Percentiles rank a stretch among this genome's conserved stretches.
phyloP scores from a whole-genome alignment of 2,888 invertebrate genomes.

The Hylaea fasciaria region DNA sequence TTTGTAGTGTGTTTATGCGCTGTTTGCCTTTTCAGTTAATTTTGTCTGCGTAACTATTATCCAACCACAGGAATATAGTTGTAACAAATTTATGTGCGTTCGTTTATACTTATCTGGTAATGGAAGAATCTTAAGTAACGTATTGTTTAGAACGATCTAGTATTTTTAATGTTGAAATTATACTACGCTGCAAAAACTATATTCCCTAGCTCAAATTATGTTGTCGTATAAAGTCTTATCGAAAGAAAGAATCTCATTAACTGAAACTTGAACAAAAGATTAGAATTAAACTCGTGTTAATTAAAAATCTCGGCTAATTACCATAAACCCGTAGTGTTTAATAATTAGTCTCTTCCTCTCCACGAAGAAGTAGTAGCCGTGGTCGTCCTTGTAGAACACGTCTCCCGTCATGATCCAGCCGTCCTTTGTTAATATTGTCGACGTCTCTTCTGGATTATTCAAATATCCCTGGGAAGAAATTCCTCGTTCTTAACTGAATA shows the following conservation, averaged over 20 bases:
- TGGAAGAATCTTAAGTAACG: too few relatives aligned
- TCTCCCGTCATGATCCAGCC: conserved; percentile 65
- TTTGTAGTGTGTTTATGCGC: conserved; percentile 17
- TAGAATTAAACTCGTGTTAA: neutral
- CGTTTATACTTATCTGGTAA: neutral
- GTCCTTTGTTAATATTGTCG: conserved; percentile 53
- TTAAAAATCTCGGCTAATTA: conserved; percentile 29
- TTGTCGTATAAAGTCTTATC: neutral
- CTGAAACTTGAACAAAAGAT: conserved; percentile 8
- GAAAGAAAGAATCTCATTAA: neutral
- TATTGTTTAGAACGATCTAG: too few relatives aligned
- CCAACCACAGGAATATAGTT: too few relatives aligned
- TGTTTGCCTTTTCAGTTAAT: conserved; percentile 8
- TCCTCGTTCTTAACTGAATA: conserved; percentile 15
- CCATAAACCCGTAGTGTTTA: conserved; percentile 56
- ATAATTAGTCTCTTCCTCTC: conserved; percentile 60
- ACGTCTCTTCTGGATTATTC: conserved; percentile 58
- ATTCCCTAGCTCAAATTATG: neutral
- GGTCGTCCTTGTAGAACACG: conserved; percentile 56
- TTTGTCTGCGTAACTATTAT: conserved; percentile 2
- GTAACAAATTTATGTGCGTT: neutral
- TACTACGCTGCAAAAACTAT: too few relatives aligned
- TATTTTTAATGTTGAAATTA: too few relatives aligned
- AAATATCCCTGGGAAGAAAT: conserved; percentile 56
- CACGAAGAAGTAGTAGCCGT: conserved; percentile 56